phyloP scores from a whole-genome alignment of 2,113 vertebrate species.

The Vireo altiloquus region DNA sequence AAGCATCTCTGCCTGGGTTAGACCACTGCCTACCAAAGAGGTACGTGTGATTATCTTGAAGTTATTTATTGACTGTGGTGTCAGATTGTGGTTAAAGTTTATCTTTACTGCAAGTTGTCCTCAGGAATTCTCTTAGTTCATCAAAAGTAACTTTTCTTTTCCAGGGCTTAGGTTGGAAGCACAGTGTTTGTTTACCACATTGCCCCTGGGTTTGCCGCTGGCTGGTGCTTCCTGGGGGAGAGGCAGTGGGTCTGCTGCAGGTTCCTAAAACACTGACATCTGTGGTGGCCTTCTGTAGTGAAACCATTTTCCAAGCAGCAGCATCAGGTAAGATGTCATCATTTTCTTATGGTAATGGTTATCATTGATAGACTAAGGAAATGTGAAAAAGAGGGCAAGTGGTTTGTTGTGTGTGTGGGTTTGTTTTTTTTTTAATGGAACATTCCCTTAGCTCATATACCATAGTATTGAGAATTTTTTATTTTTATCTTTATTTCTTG shows the following conservation, averaged over 20 bases:
- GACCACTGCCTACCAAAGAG: conserved; percentile 41
- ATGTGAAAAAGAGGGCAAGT: neutral
- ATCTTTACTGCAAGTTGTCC: conserved; percentile 30
- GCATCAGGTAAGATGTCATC: neutral
- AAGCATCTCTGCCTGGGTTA: conserved; percentile 52
- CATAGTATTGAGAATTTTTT: neutral
- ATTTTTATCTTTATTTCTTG: neutral
- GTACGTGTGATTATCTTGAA: neutral
- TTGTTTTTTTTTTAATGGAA: neutral
- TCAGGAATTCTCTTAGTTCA: conserved; percentile 36
- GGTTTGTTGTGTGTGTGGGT: neutral
- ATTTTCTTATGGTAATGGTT: neutral
- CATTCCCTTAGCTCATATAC: neutral
- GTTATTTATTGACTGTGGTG: conserved; percentile 4
- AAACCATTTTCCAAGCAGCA: neutral
- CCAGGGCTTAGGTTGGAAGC: neutral
- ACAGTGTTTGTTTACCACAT: neutral
- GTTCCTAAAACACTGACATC: neutral
- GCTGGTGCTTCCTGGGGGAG: neutral
- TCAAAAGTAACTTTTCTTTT: conserved; percentile 43
- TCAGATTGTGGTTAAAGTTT: conserved; percentile 21
- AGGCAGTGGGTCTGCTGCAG: neutral
- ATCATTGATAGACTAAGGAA: neutral
- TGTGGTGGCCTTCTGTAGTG: neutral
- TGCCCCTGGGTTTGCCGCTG: neutral